Evolutionary conservation across 2,888 invertebrate species (phyloP).

Genomic region (Caenorhabditis sp.): DNA sequence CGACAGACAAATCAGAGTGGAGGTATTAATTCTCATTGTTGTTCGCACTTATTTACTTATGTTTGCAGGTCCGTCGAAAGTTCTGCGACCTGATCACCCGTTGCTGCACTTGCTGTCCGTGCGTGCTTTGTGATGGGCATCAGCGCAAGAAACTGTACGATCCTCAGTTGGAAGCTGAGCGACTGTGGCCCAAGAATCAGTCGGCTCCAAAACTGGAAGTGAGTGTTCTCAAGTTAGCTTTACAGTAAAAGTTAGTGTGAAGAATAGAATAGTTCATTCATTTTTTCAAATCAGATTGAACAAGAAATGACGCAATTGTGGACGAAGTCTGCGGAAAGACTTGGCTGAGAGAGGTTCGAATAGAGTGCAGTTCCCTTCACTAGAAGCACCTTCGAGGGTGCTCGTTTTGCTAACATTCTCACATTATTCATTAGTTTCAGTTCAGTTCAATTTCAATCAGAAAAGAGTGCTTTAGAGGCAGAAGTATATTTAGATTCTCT

Average conservation of each 20-base stretch:
- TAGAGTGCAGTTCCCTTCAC: neutral
- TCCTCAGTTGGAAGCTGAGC: conserved; percentile 31
- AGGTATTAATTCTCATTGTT: conserved; percentile 44
- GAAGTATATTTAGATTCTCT: conserved; percentile 5
- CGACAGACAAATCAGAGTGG: conserved; percentile 66
- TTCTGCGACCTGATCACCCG: conserved; percentile 44
- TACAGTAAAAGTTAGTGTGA: no score
- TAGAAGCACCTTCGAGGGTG: no score
- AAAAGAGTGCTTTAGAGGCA: conserved; percentile 24
- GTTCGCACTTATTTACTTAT: neutral
- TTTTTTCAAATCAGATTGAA: conserved; percentile 31
- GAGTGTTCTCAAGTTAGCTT: conserved; percentile 1
- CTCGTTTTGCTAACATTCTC: no score
- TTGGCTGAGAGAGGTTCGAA: conserved; percentile 24
- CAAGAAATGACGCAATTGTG: conserved; percentile 55
- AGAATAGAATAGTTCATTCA: neutral
- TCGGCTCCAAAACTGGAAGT: conserved; percentile 55
- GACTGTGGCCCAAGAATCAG: conserved; percentile 44
- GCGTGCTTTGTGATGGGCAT: conserved; percentile 23
- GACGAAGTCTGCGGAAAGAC: conserved; percentile 45
- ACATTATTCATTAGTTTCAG: neutral
- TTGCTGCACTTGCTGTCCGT: conserved; percentile 44
- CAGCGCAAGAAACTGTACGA: conserved; percentile 51
- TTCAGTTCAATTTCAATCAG: neutral
- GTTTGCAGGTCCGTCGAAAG: conserved; percentile 53